Conservation (phyloP, 2,113 vertebrate genomes). For the Haemorhous mexicanus region DNA sequence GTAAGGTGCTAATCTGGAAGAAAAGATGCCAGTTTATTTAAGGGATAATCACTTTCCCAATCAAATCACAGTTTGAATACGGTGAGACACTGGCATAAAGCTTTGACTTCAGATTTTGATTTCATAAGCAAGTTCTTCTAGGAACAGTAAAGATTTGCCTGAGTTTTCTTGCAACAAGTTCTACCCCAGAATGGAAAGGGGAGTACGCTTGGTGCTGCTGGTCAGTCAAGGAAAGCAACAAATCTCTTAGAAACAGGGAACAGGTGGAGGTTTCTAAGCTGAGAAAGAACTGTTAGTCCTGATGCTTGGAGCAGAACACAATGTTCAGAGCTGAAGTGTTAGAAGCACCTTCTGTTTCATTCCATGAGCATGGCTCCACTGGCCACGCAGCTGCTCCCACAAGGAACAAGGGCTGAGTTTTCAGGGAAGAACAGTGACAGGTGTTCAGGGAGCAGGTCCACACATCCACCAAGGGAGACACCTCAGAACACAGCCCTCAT, state of each 20-base stretch:
- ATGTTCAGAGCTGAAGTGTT: background rate
- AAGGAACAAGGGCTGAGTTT: background rate
- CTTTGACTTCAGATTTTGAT: background rate
- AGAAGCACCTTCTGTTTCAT: constrained; percentile 4
- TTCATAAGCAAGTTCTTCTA: background rate
- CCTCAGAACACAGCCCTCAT: background rate
- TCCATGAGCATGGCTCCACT: background rate
- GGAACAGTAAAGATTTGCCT: background rate
- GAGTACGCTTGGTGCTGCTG: background rate
- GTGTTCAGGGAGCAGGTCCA: background rate
- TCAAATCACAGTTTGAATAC: background rate
- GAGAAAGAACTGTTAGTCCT: background rate
- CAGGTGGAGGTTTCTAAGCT: background rate
- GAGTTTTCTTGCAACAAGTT: background rate
- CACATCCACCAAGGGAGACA: background rate
- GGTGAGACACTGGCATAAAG: background rate
- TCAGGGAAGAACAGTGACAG: background rate
- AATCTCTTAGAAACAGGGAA: background rate
- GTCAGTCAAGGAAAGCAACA: background rate
- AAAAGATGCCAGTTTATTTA: background rate
- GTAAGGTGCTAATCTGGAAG: background rate
- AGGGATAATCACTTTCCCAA: background rate
- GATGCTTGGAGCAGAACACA: background rate
- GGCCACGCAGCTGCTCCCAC: background rate
- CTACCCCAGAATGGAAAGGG: background rate